Base-by-base conservation (phyloP, 30 jellyfish, hydroid and myxozoan species). In the Rhopilema esculentum region DNA sequence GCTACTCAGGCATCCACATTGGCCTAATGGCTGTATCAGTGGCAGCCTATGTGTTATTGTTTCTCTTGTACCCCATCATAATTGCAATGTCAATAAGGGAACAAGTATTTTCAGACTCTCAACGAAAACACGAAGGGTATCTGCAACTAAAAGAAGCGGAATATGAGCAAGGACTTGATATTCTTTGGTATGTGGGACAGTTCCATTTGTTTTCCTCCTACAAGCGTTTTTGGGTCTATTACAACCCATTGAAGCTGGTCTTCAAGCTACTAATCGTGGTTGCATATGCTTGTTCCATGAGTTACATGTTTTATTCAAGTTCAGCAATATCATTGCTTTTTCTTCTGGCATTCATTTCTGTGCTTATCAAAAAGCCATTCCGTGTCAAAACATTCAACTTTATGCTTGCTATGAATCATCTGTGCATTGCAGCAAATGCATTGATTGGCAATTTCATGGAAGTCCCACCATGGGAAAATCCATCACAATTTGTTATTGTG, bases 391-490 rank as follows among this genome's bases (percentile, higher is more conserved):
- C 95, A 27, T 94, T 94, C 88, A 94, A 89, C 66, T 64, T 78
- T 69, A 89, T 94, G 95, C 73, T 89, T 27, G 91, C 90, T 0
- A 12, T 86, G 25, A 84, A 90, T 50, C 97, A 83, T 61, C 66
- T 94, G 32, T 67, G 96, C 30, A 78, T 89, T 21, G 84, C 94
- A 30, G 88, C 90, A 20, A 85, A 94, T 75, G 93, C 97, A 8
- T 81, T 94, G 62, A 79, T 94, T 66, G 98, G 98, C 29, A 91
- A 79, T 33, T 89, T 94, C 83, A 85, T 84, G 92, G 97, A 74
- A 28, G 83, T 95, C n/a, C 98, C 98, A 20, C 98, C 98, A 0
- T 94, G 98, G 98, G 97, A 89, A 51, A 82, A 82, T 16, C 87
- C 97, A 22, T 84, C 86, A 6, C 48, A 88, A 30, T 94, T 94